phyloP scores from a whole-genome alignment of 2,113 vertebrate species.

The Trachemys scripta region DNA sequence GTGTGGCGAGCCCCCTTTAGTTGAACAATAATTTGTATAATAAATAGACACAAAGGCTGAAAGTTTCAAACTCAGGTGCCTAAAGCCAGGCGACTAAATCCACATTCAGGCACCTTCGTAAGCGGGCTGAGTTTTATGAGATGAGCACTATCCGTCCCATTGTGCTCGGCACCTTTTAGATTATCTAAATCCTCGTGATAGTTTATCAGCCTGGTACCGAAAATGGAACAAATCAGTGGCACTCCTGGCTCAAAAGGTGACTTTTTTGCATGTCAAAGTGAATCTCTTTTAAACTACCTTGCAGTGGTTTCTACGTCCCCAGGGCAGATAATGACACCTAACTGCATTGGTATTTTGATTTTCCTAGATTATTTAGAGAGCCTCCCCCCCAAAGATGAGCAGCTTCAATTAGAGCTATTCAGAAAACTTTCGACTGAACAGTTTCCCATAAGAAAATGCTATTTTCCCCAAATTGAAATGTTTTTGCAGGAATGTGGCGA shows the following conservation, averaged over 20 bases:
- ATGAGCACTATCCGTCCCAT: not conserved
- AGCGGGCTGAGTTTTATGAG: not conserved
- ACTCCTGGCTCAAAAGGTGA: not conserved
- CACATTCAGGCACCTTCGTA: not conserved
- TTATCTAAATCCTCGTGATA: not conserved
- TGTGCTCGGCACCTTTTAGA: not conserved
- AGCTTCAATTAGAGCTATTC: not conserved
- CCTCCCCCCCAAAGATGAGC: not conserved
- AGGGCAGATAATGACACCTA: not conserved
- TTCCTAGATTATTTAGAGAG: not conserved
- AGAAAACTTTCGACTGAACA: not conserved
- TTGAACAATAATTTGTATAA: not conserved
- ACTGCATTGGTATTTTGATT: not conserved
- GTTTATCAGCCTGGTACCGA: not conserved
- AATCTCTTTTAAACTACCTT: not conserved
- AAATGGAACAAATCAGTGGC: not conserved
- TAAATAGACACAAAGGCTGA: not conserved
- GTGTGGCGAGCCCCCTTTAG: not conserved
- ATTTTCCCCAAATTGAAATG: not conserved
- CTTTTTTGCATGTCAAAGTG: not conserved
- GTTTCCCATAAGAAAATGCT: not conserved
- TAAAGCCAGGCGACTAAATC: not conserved
- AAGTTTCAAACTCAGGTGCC: not conserved
- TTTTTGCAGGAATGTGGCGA: not conserved
- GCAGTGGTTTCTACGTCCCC: not conserved